Conservation (phyloP, 2,113 vertebrate genomes). For the Tilapia sparmanii region DNA sequence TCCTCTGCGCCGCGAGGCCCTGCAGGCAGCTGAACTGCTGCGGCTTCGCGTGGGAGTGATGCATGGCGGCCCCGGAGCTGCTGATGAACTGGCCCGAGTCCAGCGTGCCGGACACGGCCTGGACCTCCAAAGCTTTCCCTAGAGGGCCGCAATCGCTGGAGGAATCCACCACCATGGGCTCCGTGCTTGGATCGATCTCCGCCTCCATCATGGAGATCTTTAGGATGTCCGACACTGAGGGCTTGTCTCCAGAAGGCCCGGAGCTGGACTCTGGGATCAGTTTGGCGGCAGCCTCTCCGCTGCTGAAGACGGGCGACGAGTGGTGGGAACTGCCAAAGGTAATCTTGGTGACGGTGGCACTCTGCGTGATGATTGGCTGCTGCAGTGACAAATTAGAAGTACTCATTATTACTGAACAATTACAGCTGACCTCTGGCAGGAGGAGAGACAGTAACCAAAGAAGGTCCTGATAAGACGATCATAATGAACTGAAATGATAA, state of each 20-base stretch:
- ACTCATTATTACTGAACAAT: background rate
- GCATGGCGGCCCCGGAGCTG: slow-evolving; percentile 70
- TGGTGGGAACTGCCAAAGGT: slow-evolving; percentile 79
- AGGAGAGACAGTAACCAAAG: background rate
- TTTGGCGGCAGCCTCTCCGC: slow-evolving; percentile 61
- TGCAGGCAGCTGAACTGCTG: slow-evolving; percentile 80
- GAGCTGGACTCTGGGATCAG: slow-evolving; percentile 81
- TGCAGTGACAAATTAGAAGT: slow-evolving; percentile 33
- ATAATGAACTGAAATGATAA: background rate
- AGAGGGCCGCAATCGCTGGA: slow-evolving; percentile 78
- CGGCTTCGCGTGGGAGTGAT: slow-evolving; percentile 46
- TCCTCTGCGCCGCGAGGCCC: slow-evolving; percentile 78
- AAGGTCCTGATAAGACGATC: background rate
- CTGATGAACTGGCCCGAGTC: slow-evolving; percentile 78
- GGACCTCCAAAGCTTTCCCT: slow-evolving; percentile 60
- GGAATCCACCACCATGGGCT: slow-evolving; percentile 83
- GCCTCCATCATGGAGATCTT: slow-evolving; percentile 99
- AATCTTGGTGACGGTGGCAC: slow-evolving; percentile 91
- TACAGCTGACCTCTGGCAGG: background rate
- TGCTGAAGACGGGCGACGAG: slow-evolving; percentile 76
- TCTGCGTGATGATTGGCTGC: slow-evolving; percentile 90
- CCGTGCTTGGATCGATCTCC: slow-evolving; percentile 84
- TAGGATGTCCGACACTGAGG: slow-evolving; percentile 88
- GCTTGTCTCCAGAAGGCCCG: slow-evolving; percentile 75
- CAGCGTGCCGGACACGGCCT: slow-evolving; percentile 41